Percentiles rank a stretch among this genome's conserved stretches.
Conservation (phyloP, 2,888 invertebrate genomes). For the Criorhina ranunculi region DNA sequence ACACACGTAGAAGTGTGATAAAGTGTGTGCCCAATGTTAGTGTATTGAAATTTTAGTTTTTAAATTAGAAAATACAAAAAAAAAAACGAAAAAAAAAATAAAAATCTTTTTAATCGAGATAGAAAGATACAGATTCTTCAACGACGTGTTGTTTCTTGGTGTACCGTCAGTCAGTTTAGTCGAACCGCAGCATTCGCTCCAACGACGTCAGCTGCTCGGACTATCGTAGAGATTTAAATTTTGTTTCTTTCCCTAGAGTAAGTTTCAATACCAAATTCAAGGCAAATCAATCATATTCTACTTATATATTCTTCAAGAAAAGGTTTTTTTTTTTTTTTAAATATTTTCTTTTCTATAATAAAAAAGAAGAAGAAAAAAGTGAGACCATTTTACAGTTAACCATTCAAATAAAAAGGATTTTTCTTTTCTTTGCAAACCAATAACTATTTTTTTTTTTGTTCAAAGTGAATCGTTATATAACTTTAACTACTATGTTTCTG, state of each 20-base stretch:
- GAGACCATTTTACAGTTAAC: conserved; percentile 12
- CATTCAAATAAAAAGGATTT: conserved; percentile 30
- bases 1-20: not conserved
- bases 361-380: too few species aligned
- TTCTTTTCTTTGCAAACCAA: not conserved
- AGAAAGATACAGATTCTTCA: conserved; percentile 80
- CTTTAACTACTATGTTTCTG: conserved; percentile 18
- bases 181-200: conserved; percentile 85
- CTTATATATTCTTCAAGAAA: conserved; percentile 28
- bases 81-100: too few species aligned
- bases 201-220: conserved; percentile 85
- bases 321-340: conserved; percentile 14
- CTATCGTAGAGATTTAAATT: conserved; percentile 84
- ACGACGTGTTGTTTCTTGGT: conserved; percentile 84
- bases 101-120: conserved; percentile 81
- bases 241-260: conserved; percentile 85
- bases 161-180: conserved; percentile 85
- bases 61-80: conserved; percentile 79
- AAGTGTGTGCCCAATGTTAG: conserved; percentile 45
- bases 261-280: conserved; percentile 80
- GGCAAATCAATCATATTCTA: conserved; percentile 59
- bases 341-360: too few species aligned
- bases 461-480: conserved; percentile 65
- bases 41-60: conserved; percentile 66
- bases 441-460: conserved; percentile 8